Evolutionary conservation across 1,140 invertebrate genomes (phyloP), one percentile per base, ranked within the genome.

Genomic region (Nymphalis io): DNA sequence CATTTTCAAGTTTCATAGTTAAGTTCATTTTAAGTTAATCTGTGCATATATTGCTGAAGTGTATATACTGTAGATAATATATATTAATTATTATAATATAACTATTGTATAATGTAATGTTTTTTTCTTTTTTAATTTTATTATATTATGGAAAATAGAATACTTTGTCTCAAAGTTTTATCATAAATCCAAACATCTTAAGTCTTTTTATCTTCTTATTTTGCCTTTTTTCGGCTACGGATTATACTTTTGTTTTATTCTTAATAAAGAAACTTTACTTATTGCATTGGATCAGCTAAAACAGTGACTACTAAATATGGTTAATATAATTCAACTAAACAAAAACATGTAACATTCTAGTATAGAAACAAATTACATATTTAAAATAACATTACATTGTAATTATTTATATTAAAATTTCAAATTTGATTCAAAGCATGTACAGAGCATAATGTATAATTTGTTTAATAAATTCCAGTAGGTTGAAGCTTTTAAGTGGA

Each of bases 181-280:
- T 46, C 42, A 46, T 46, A 46, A 46, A 44, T 44, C 42, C n/a
- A 15, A 46, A 6, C 42, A 16, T n/a, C 15, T 8, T 42, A 11
- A n/a, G 42, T 4, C n/a, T 46, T 46, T 46, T 46, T n/a, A 46
- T n/a, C 4, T 46, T 46, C 42, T n/a, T 46, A 46, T 46, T 46
- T 46, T 3, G n/a, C 8, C 15, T 46, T 46, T 46, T 46, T 46
- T 16, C 42, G n/a, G 16, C 42, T 6, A 46, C 0, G 5, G 42
- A 33, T 33, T 8, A 33, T 33, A 33, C 27, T 33, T 33, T 33
- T 8, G 10, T 33, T 33, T 46, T 46, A 15, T n/a, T 46, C 42
- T 6, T 46, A 46, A n/a, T n/a, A 46, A 42, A 42, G 15, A 15
- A 4, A 4, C 27, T 33, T 33, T 33, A 33, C 27, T 33, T 33